Conservation (phyloP, 2,797 vertebrate genomes). For the Gymnothorax javanicus region DNA sequence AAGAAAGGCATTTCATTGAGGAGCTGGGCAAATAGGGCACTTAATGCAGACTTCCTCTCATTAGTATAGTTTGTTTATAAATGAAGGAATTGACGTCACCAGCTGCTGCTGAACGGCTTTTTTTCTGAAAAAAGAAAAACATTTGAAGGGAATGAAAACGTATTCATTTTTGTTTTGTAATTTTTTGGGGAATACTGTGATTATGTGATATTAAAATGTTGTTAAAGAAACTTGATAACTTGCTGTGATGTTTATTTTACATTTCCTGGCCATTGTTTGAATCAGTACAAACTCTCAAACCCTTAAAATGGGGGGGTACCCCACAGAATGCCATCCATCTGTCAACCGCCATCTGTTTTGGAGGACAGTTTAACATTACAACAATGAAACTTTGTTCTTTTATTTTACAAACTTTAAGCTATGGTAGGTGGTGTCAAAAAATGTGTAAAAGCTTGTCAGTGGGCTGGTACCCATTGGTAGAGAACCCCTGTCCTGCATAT, state of each 20-base stretch:
- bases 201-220: constrained; percentile 18
- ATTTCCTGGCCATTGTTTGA: background rate
- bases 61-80: background rate
- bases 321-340: background rate
- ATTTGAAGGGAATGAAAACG: background rate
- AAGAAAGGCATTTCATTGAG: background rate
- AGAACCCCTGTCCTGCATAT: no score
- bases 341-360: background rate
- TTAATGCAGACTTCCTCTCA: background rate
- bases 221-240: background rate
- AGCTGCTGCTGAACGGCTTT: background rate
- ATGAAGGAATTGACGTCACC: background rate
- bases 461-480: no score
- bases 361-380: background rate
- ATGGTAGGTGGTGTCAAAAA: no score
- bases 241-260: background rate
- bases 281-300: background rate
- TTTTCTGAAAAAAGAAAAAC: background rate
- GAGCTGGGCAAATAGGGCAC: background rate
- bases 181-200: constrained; percentile 20
- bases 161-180: background rate
- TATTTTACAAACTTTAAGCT: no score
- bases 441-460: no score
- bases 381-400: background rate
- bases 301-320: background rate